Base-by-base conservation (phyloP, 1,140 invertebrate species). In the Drosophila aff. region DNA sequence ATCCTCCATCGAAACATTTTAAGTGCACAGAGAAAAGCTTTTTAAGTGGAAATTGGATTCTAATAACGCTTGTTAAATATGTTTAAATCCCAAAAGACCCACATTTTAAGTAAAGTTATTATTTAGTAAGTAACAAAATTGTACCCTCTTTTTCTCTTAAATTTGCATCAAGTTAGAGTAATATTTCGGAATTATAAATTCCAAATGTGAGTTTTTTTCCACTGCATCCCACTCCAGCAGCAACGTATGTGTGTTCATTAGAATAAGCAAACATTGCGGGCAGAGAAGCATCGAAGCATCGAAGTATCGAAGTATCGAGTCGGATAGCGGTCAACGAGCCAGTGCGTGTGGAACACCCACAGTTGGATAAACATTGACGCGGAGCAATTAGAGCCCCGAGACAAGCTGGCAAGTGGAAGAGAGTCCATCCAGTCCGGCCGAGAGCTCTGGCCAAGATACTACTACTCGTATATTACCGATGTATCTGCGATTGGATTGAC, bases 301-400 rank as follows among this genome's bases (percentile, higher is more conserved):
- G n/a, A 77, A 68, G 46, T 67, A 76, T 61, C 49, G 13, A 58
- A 76, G 46, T 72, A 76, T 65, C 49, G 18, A 58, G 46, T 65
- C 46, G 44, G 52, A 84, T 81, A 65, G 82, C 82, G 82, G 82
- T 85, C 82, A 84, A 85, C 74, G 76, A 85, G 82, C 36, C 36
- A 53, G 68, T 82, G 82, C 75, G 76, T 79, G 61, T 60, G 82
- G 82, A 87, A 87, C 84, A 87, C 84, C 84, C 84, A 87, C 84
- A 87, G 81, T 83, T 87, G 64, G 69, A 69, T 79, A 87, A 87
- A 87, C 85, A 87, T 69, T 90, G 55, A 82, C 79, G 83, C 79
- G 61, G 52, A 87, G 78, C 84, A 90, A 90, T 87, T 87, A 87
- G 84, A 87, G 85, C 68, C 76, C 78, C 77, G 62, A 71, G 76